These are phyloP conservation scores for Amia ocellicauda DNA, from an alignment of 2,113 vertebrate species.

Conservation along the genomic window DNA sequence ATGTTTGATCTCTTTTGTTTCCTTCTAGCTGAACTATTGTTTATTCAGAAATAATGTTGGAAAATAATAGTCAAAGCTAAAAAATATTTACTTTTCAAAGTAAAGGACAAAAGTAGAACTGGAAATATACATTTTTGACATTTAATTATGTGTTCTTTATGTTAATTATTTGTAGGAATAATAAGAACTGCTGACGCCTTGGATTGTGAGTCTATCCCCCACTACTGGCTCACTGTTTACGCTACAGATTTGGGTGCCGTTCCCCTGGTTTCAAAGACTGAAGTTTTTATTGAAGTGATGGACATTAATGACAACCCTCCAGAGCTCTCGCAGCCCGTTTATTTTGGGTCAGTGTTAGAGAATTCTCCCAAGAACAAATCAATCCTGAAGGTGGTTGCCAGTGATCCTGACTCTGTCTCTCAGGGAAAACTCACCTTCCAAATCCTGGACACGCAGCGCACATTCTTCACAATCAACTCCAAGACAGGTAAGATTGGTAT, in stretches of 20 bases:
- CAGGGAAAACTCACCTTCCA: conserved; percentile 80
- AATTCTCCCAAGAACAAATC: conserved; percentile 69
- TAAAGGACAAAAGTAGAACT: too few species aligned
- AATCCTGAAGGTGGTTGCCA: conserved; percentile 74
- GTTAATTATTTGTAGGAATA: conserved; percentile 61
- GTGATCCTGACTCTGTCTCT: conserved; percentile 78
- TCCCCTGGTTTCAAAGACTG: conserved; percentile 77
- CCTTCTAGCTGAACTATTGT: too few species aligned
- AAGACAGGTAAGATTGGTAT: conserved; percentile 71
- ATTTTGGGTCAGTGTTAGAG: conserved; percentile 79
- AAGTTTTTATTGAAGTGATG: conserved; percentile 84
- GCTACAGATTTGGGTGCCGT: conserved; percentile 80
- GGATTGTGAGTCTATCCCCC: conserved; percentile 73
- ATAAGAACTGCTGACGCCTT: conserved; percentile 71
- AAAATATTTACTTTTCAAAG: too few species aligned
- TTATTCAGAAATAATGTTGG: too few species aligned
- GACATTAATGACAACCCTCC: conserved; percentile 94
- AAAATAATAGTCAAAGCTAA: too few species aligned
- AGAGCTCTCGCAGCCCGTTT: conserved; percentile 79
- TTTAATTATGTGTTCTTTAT: neutral
- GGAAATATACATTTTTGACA: too few species aligned
- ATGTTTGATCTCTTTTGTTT: too few species aligned
- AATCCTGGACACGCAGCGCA: conserved; percentile 76
- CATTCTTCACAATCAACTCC: conserved; percentile 72
- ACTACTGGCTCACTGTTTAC: conserved; percentile 89